Base-by-base conservation (phyloP, 2,888 invertebrate species). In the Agelastica alni region DNA sequence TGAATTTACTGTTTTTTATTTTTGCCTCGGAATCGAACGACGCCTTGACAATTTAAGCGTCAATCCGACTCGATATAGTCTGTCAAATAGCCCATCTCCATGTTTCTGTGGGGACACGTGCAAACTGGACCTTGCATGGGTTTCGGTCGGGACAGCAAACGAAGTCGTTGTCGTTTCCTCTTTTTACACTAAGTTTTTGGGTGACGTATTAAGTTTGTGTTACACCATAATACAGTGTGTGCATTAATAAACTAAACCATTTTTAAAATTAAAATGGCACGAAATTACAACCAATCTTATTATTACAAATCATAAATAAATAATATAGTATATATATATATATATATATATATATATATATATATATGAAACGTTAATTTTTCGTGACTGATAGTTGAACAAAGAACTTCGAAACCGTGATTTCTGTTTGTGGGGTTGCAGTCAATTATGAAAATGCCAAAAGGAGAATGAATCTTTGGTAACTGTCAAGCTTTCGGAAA, bases 91-190 rank as follows among this genome's bases (percentile, higher is more conserved):
- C 66, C 68, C 67, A 68, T 67, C 56, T 71, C 72, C 68, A 67
- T 60, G 34, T 56, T 60, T 39, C 42, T 56, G 43, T 56, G 57
- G 56, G 67, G 68, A 51, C 73, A 73, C 51, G 70, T 72, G 63
- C 73, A 72, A 42, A 68, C 62, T 37, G 70, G 69, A 44, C 63
- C 63, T 30, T 53, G 46, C 37, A 57, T 26, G 17, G 65, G 64
- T 39, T 52, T 26, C 2, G 72, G 73, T 14, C 70, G 68, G 36
- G 68, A 72, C 42, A 74, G 65, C 60, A 72, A 64, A 28, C 71
- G 67, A 20, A 69, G 71, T 9, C 70, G 66, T 59, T 74, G 68
- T 54, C 70, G 63, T 61, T 65, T 68, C 60, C 59, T 61, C 53
- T 63, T 69, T 63, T 70, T 69, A 64, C 70, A 69, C 69, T 69